Percentiles rank a stretch among this genome's conserved stretches.
Evolutionary conservation across 1,140 invertebrate genomes (phyloP).

Genomic region (Papilio machaon): DNA sequence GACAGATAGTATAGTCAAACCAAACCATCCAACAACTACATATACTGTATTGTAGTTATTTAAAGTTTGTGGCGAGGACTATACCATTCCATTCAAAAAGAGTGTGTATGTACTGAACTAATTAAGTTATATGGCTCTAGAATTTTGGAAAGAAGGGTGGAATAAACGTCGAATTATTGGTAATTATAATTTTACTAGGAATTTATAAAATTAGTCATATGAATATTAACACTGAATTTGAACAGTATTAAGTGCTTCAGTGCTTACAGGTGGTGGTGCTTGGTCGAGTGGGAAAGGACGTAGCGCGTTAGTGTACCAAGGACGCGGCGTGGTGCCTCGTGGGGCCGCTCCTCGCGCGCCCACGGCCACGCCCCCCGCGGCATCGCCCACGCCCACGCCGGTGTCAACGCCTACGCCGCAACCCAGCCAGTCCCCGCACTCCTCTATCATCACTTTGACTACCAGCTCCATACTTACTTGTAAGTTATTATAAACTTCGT

Average conservation of each 20-base stretch:
- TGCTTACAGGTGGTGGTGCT: slow-evolving; percentile 37
- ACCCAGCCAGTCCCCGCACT: slow-evolving; percentile 42
- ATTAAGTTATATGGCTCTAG: background rate
- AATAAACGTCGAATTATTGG: background rate
- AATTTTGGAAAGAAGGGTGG: background rate
- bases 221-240: background rate
- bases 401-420: slow-evolving; percentile 29
- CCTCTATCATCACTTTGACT: slow-evolving; percentile 53
- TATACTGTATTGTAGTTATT: background rate
- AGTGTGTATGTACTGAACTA: background rate
- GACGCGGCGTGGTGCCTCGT: slow-evolving; percentile 51
- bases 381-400: slow-evolving; percentile 38
- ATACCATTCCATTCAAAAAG: background rate
- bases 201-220: background rate
- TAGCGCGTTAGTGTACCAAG: slow-evolving; percentile 56
- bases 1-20: background rate
- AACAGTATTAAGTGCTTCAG: background rate
- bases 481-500: slow-evolving; percentile 45
- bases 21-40: background rate
- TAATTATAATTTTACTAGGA: too few species aligned
- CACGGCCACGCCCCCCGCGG: slow-evolving; percentile 29
- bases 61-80: background rate
- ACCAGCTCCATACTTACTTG: slow-evolving; percentile 58
- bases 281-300: slow-evolving; percentile 52
- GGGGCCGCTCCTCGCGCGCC: slow-evolving; percentile 37